Base-by-base conservation (phyloP, 2,797 vertebrate species). In the Babyrousa celebensis region DNA sequence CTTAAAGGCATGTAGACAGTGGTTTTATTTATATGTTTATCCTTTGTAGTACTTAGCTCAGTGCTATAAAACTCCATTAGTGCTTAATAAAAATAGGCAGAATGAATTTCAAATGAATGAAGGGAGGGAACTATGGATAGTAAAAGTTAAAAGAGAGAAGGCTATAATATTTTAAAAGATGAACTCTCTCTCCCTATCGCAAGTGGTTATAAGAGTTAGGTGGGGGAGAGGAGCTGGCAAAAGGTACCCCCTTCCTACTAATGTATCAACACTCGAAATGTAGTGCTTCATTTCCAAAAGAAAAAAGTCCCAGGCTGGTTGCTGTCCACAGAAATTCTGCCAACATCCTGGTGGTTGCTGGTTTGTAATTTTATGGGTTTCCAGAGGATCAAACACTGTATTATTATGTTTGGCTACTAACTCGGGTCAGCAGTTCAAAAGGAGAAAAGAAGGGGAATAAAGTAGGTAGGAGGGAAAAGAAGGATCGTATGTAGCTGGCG, bases 381-480 rank as follows among this genome's bases (percentile, higher is more conserved):
- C 96, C 98, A 98, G 92, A 90, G 91, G 89, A 94, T 93, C 96
- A 95, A 97, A 96, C 54, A 60, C 84, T 85, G 70, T 14, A 12
- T 65, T 98, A 67, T 98, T 98, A 95, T 97, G 91, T 62, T 98
- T 98, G 98, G 98, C 98, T 96, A 85, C 62, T 56, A 17, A 93
- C 74, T 95, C 72, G 25, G 98, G 97, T 98, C 98, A 98, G n/a
- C 77, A 98, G 98, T 98, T 98, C 98, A 96, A 27, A 85, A 54
- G 92, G 82, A 96, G 52, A 91, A 88, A 86, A 85, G 77, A 86
- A 85, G 20, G 20, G 2, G 65, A 72, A 21, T 56, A 15, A 43
- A 58, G 29, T 16, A 74, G 52, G 65, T 17, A 32, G 79, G 14
- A 54, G 14, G 92, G 48, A 7, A 80, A 9, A 9, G 5, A n/a